Percentiles rank a stretch among this genome's conserved stretches.
These are phyloP conservation scores for Telmatherina bonti DNA, from an alignment of 2,797 vertebrate species.

Conservation along the genomic window DNA sequence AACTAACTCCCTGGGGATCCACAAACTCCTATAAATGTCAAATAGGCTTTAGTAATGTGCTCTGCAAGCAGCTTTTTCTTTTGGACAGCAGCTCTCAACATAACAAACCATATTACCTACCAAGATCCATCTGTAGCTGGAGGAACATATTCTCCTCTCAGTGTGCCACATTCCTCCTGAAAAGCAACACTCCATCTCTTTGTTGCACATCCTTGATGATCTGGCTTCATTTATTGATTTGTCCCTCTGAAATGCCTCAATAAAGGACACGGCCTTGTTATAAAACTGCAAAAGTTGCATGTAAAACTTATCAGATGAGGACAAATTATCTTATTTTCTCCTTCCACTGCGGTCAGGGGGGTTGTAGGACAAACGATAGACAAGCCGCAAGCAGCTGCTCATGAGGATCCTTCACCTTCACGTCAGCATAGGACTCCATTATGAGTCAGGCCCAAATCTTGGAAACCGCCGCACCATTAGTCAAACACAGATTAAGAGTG, in stretches of 20 bases:
- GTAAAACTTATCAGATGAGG: constrained; percentile 18
- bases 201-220: neutral
- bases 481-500: constrained; percentile 69
- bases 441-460: constrained; percentile 60
- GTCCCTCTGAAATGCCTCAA: constrained; percentile 4
- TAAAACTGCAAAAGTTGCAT: constrained; percentile 1
- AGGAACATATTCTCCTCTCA: constrained; percentile 16
- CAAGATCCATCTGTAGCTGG: constrained; percentile 31
- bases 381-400: constrained; percentile 69
- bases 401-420: constrained; percentile 76
- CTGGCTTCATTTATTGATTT: constrained; percentile 1
- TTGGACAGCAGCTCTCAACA: constrained; percentile 47
- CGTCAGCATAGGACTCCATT: constrained; percentile 58
- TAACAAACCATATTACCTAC: constrained; percentile 57
- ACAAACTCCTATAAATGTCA: constrained; percentile 75
- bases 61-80: constrained; percentile 55
- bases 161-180: constrained; percentile 17
- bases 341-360: constrained; percentile 60
- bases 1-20: constrained; percentile 56
- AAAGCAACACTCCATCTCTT: constrained; percentile 5
- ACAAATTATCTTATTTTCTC: constrained; percentile 15
- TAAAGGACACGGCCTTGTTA: neutral
- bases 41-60: constrained; percentile 62
- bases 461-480: constrained; percentile 61
- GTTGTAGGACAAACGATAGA: constrained; percentile 69